These are phyloP conservation scores for Sycophila texana DNA, from an alignment of 2,888 invertebrate species.

Conservation along the genomic window DNA sequence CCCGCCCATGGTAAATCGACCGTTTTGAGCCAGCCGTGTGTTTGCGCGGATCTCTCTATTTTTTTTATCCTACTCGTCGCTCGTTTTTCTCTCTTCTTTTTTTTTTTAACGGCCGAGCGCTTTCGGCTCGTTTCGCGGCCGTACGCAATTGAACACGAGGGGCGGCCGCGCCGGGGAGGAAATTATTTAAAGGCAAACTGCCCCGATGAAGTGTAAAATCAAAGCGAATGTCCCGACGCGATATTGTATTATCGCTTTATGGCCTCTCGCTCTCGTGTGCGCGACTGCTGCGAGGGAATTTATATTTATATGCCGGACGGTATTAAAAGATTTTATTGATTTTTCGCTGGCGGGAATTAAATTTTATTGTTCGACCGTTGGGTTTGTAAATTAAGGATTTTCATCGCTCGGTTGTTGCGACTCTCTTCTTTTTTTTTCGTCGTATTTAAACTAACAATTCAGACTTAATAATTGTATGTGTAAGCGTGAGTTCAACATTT, in stretches of 20 bases:
- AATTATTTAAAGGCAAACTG: slow-evolving; percentile 43
- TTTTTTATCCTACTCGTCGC: slow-evolving; percentile 4
- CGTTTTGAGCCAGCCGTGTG: neutral
- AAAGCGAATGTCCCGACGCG: slow-evolving; percentile 42
- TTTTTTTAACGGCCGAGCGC: neutral
- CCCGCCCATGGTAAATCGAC: neutral
- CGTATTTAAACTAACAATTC: neutral
- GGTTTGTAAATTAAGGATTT: slow-evolving; percentile 4
- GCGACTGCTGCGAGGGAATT: neutral
- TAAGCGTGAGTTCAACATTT: too few relatives aligned
- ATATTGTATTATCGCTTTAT: slow-evolving; percentile 47
- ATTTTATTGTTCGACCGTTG: slow-evolving; percentile 10
- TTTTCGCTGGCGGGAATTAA: neutral
- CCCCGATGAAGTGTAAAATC: slow-evolving; percentile 46
- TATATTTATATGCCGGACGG: slow-evolving; percentile 6
- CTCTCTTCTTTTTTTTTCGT: neutral
- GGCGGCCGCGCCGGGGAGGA: slow-evolving; percentile 45
- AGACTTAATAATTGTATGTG: too few relatives aligned
- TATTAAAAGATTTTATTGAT: slow-evolving; percentile 17
- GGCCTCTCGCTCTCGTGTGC: neutral
- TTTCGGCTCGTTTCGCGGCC: neutral
- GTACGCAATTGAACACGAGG: slow-evolving; percentile 59
- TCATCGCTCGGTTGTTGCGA: neutral
- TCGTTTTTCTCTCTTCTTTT: neutral
- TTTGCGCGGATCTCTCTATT: neutral